Conservation (phyloP, 92 coral and sea anemone genomes). For the Phenganax subtilis region DNA sequence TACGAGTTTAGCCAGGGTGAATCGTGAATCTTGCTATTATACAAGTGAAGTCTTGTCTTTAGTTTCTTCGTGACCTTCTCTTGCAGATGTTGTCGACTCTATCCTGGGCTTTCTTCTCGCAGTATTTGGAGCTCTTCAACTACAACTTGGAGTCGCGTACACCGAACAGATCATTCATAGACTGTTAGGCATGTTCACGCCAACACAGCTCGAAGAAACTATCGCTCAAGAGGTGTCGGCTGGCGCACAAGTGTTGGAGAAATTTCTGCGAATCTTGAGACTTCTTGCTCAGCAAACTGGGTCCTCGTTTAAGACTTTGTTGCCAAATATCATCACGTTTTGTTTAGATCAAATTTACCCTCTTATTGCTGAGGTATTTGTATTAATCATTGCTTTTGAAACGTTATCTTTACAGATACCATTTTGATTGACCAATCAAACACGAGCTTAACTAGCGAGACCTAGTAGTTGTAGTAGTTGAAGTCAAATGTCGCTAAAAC, state of each 20-base stretch:
- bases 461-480: not conserved
- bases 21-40: too few relatives aligned
- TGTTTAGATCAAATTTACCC: conserved; percentile 94
- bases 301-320: conserved; percentile 76
- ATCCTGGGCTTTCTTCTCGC: conserved; percentile 79
- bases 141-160: conserved; percentile 79
- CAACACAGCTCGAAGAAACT: conserved; percentile 73
- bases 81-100: conserved; percentile 75
- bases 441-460: not conserved
- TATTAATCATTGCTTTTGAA: not conserved
- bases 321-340: conserved; percentile 82
- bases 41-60: not conserved
- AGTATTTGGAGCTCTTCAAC: conserved; percentile 75
- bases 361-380: conserved; percentile 69
- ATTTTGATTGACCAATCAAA: not conserved
- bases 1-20: too few relatives aligned
- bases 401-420: not conserved
- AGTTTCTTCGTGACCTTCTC: not conserved
- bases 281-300: conserved; percentile 89
- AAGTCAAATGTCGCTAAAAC: not conserved
- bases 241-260: conserved; percentile 81
- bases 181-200: conserved; percentile 76
- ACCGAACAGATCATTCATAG: conserved; percentile 89
- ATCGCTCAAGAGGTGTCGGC: conserved; percentile 83
- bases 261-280: conserved; percentile 85